Evolutionary conservation across 2,113 vertebrate species (phyloP).

Genomic region (Marcusenius ussheri): DNA sequence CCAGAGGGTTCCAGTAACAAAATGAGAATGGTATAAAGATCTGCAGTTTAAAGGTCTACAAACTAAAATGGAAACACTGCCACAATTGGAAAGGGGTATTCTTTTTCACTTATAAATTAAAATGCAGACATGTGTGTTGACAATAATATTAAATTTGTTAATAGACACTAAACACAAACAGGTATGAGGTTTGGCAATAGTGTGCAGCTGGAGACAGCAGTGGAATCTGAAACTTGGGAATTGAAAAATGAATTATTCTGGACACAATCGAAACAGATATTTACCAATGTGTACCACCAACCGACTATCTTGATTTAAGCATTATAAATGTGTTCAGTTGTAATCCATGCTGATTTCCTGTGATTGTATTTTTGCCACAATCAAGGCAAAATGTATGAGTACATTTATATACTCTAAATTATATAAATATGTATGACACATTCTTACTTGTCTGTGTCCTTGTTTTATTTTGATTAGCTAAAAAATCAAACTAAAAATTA

Average conservation of each 20-base stretch:
- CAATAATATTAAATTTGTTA: slow-evolving; percentile 16
- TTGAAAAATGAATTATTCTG: slow-evolving; percentile 30
- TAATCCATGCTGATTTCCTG: slow-evolving; percentile 1
- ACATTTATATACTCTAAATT: slow-evolving; percentile 11
- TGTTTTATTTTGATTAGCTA: slow-evolving; percentile 2
- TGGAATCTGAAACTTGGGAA: slow-evolving; percentile 28
- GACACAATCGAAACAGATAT: slow-evolving; percentile 11
- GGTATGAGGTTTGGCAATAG: slow-evolving; percentile 16
- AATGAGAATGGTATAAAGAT: background rate
- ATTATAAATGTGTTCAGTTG: background rate
- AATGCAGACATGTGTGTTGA: background rate
- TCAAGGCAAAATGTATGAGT: slow-evolving; percentile 18
- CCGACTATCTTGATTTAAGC: slow-evolving; percentile 19
- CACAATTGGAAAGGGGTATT: background rate
- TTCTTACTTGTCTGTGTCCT: background rate
- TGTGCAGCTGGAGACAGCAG: slow-evolving; percentile 14
- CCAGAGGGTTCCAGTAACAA: background rate
- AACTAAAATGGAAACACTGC: slow-evolving; percentile 4
- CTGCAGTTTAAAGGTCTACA: background rate
- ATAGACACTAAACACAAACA: slow-evolving; percentile 6
- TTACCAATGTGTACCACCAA: slow-evolving; percentile 9
- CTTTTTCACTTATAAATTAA: background rate
- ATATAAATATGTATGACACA: slow-evolving; percentile 11
- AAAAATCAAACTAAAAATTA: background rate
- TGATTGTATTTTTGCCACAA: slow-evolving; percentile 17